A percentile compares a stretch with the other conserved stretches of the same genome.
phyloP scores from a whole-genome alignment of 2,113 vertebrate species.

The Brachypodius melanocephalos region DNA sequence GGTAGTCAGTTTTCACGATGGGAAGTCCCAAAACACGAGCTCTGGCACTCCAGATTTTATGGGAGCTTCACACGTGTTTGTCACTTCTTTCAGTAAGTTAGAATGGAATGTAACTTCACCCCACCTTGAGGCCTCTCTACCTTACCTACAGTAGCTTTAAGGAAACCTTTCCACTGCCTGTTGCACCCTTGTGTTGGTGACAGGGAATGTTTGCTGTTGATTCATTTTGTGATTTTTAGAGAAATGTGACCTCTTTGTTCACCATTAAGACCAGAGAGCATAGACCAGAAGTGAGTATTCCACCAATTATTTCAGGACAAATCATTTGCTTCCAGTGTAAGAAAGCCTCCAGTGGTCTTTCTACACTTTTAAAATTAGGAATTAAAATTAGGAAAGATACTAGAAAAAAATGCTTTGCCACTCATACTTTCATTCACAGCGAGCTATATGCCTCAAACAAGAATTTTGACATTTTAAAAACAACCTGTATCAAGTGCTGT shows the following conservation, averaged over 20 bases:
- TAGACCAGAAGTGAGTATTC: background rate
- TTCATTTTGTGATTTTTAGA: background rate
- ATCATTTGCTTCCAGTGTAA: background rate
- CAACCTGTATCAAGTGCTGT: background rate
- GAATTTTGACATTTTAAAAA: background rate
- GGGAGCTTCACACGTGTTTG: background rate
- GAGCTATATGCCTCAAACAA: background rate
- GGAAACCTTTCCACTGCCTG: background rate
- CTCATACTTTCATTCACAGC: background rate
- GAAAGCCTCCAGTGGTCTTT: background rate
- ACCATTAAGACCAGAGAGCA: background rate
- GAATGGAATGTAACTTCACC: background rate
- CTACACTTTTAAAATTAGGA: background rate
- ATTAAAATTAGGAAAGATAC: background rate
- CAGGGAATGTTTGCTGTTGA: background rate
- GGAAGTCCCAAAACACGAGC: background rate
- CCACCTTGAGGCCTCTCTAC: background rate
- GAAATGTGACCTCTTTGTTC: background rate
- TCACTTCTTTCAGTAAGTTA: background rate
- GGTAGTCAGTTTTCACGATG: background rate
- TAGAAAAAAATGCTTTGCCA: background rate
- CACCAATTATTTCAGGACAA: background rate
- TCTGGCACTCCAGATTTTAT: background rate
- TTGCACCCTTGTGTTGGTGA: background rate
- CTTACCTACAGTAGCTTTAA: background rate